Base-by-base conservation (phyloP, 2,888 invertebrate species). In the Tetramorium bicarinatum region DNA sequence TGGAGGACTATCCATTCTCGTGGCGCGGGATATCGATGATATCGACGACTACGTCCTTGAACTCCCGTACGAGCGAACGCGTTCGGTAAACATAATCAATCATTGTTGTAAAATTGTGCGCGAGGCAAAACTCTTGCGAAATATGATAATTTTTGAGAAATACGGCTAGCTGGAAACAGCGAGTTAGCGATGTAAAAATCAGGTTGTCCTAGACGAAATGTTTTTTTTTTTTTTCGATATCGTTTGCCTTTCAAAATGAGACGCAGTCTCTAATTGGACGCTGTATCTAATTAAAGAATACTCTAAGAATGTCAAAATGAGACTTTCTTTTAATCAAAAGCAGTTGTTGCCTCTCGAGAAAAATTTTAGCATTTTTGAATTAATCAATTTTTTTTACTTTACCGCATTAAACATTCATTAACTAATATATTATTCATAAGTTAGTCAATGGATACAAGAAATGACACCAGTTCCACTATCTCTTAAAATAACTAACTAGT, bases 31-130 rank as follows among this genome's bases (percentile, higher is more conserved):
- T 64, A 76, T 52, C 38, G 25, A 41, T 25, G 13, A 49, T 76
- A 64, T 66, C 66, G 77, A 29, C 41, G 34, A 25, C 15, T 44
- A 34, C 29, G 29, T n/a, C 69, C 77, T 69, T 77, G 77, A 77
- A 77, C 69, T 77, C 15, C 25, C 44, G 29, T 69, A 44, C 15
- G 29, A 66, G 54, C 54, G 54, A 77, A 44, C 29, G 77, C 69
- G n/a, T 54, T 77, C 29, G 44, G 54, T 77, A 69, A 69, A 76
- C 54, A 56, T 34, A 75, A 49, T 21, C n/a, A 47, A 47, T n/a
- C 13, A n/a, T 25, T 44, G 54, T 15, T 38, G 56, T n/a, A 77
- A 44, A 54, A 44, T 49, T 38, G 4, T 21, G n/a, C 9, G 49
- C 15, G 38, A 25, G 18, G 54, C n/a, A n/a, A n/a, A n/a, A n/a